Evolutionary conservation across 2,888 invertebrate species (phyloP), one percentile per base, ranked within the genome.

Genomic region (Agriopis leucophaearia): DNA sequence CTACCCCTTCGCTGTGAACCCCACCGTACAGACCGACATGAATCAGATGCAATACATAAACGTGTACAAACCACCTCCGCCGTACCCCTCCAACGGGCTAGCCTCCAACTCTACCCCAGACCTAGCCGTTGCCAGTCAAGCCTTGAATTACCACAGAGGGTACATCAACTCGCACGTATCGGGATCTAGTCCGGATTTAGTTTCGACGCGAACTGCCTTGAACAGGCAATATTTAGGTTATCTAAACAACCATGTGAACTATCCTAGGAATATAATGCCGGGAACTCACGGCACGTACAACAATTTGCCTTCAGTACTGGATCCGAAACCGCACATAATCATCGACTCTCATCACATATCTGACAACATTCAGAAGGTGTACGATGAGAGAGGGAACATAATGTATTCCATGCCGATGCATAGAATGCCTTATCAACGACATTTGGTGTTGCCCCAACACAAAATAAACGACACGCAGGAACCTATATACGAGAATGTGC

Each of bases 81-180:
- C 98, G 0, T 98, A 98, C 89, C 97, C 97, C 0, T 95, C 95
- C 0, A 96, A 96, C 80, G 95, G 96, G 0, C 90, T 96, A n/a
- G 96, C 96, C 58, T 97, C 97, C 9, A 97, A 96, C 77, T 97
- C 97, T 0, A 97, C 97, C 0, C 97, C 98, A 0, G 98, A 98
- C 85, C 87, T 98, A 64, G 97, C 97, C 0, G 96, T 96, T 1
- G 96, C 96, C 1, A 95, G 96, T 64, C 96, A 96, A 78, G 95
- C 95, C 0, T 81, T 93, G 0, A 91, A 90, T 68, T 93, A 93
- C 76, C 92, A 92, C 55, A 70, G 93, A 61, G 92, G 92, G 0
- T 94, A 92, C 61, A 92, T 93, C 40, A 91, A 89, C 69, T 84
- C 95, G 0, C 95, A 96, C 70, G 96, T 96, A 0, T 96, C 96